These are phyloP conservation scores for Dromococcyx pavoninus DNA, from an alignment of 2,797 vertebrate genomes.

Conservation along the genomic window DNA sequence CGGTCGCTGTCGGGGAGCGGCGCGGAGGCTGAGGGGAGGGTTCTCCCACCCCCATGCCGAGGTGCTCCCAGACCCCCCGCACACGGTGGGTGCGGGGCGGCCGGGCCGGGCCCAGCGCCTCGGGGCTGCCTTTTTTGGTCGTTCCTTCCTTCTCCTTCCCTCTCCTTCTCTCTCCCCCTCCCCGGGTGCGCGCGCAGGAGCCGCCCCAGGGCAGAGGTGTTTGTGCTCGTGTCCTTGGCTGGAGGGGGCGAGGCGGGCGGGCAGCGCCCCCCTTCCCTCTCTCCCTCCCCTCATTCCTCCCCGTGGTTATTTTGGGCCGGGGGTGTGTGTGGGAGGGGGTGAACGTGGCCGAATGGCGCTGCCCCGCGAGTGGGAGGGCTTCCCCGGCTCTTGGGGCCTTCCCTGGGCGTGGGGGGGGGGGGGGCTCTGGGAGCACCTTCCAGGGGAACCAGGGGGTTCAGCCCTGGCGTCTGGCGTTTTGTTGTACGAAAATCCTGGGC, in stretches of 20 bases:
- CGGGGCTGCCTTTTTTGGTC: not conserved
- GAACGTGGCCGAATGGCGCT: not conserved
- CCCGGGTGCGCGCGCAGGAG: slow-evolving; percentile 48
- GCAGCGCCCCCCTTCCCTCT: not conserved
- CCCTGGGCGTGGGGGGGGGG: too few relatives aligned
- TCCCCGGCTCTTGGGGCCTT: not conserved
- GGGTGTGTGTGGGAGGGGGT: not conserved
- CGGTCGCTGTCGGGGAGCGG: not conserved
- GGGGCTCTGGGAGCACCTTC: not conserved
- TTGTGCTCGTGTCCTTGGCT: slow-evolving; percentile 53
- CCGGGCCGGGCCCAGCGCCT: not conserved
- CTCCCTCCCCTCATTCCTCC: not conserved
- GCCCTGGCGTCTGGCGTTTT: not conserved
- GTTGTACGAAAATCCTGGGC: too few relatives aligned
- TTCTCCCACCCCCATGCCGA: too few relatives aligned
- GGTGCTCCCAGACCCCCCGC: too few relatives aligned
- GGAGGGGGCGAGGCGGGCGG: slow-evolving; percentile 4
- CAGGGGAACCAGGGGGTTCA: rapidly evolving
- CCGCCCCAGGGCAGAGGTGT: slow-evolving; percentile 52
- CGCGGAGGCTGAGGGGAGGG: not conserved
- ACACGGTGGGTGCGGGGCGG: not conserved
- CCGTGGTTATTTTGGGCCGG: not conserved
- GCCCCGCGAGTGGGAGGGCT: not conserved
- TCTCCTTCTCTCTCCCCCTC: not conserved
- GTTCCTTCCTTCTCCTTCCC: not conserved